A percentile compares a stretch with the other conserved stretches of the same genome.
Conservation (phyloP, 2,113 vertebrate genomes). For the Oplegnathus fasciatus region DNA sequence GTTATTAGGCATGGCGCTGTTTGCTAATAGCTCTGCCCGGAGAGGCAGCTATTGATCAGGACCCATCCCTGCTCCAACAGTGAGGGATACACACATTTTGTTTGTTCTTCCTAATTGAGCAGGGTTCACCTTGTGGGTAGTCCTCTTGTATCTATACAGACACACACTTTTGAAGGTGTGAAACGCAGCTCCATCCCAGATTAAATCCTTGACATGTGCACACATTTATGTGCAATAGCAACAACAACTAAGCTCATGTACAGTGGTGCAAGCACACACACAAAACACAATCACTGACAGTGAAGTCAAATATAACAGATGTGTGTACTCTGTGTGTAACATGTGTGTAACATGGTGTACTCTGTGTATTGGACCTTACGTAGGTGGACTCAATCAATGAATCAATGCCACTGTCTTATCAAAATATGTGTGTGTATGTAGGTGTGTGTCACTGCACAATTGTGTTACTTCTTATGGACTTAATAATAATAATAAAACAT, state of each 20-base stretch:
- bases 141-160: constrained; percentile 34
- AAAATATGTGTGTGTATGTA: background rate
- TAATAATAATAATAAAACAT: background rate
- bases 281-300: background rate
- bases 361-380: constrained; percentile 6
- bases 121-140: constrained; percentile 77
- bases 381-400: background rate
- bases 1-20: constrained; percentile 81
- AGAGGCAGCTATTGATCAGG: constrained; percentile 83
- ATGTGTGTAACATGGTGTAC: too few relatives aligned
- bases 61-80: constrained; percentile 63
- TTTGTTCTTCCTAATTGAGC: constrained; percentile 82
- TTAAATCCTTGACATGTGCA: constrained; percentile 19
- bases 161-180: background rate
- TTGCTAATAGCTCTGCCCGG: constrained; percentile 82
- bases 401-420: constrained; percentile 10
- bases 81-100: constrained; percentile 77
- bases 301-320: constrained; percentile 22
- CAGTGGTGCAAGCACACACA: background rate
- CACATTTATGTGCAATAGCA: background rate
- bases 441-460: background rate
- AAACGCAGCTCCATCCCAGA: constrained; percentile 1
- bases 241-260: background rate
- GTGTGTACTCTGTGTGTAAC: too few relatives aligned
- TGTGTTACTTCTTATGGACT: background rate